phyloP scores from a whole-genome alignment of 1,140 invertebrate species.

The Oryzaephilus surinamensis region DNA sequence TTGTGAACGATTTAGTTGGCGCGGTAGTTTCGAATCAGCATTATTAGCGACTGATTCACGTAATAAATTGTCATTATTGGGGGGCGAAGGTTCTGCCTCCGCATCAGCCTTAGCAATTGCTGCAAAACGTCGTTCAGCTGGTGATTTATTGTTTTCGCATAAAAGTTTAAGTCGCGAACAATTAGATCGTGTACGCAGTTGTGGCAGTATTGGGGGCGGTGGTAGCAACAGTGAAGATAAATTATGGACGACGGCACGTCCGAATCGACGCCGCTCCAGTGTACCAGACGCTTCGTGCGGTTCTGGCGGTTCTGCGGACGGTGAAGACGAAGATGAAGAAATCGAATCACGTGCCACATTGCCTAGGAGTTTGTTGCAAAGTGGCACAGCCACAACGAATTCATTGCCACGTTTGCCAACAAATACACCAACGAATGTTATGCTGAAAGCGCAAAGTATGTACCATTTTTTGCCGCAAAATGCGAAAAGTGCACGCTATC shows the following conservation, averaged over 20 bases:
- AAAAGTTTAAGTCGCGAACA: constrained; percentile 65
- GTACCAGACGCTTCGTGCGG: constrained; percentile 57
- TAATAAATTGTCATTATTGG: constrained; percentile 59
- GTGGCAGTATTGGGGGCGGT: constrained; percentile 62
- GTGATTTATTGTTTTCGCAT: constrained; percentile 59
- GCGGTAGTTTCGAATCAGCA: constrained; percentile 81
- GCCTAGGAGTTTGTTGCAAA: constrained; percentile 50
- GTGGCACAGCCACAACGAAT: constrained; percentile 53
- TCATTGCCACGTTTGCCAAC: constrained; percentile 62
- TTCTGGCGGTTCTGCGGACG: constrained; percentile 48
- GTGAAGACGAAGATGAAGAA: constrained; percentile 56
- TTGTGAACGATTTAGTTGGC: constrained; percentile 80
- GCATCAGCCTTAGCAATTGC: constrained; percentile 53
- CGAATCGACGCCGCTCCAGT: constrained; percentile 48
- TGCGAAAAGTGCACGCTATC: constrained; percentile 75
- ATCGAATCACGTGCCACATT: constrained; percentile 51
- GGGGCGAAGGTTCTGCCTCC: constrained; percentile 53
- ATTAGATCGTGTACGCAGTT: constrained; percentile 62
- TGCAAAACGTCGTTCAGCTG: constrained; percentile 65
- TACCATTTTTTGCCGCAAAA: constrained; percentile 48
- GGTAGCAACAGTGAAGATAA: constrained; percentile 48
- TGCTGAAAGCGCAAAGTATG: constrained; percentile 59
- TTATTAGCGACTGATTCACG: constrained; percentile 71
- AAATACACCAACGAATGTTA: constrained; percentile 43
- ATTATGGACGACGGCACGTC: constrained; percentile 41